These are phyloP conservation scores for Gephyroberyx darwinii DNA, from an alignment of 2,797 vertebrate species.

Conservation along the genomic window DNA sequence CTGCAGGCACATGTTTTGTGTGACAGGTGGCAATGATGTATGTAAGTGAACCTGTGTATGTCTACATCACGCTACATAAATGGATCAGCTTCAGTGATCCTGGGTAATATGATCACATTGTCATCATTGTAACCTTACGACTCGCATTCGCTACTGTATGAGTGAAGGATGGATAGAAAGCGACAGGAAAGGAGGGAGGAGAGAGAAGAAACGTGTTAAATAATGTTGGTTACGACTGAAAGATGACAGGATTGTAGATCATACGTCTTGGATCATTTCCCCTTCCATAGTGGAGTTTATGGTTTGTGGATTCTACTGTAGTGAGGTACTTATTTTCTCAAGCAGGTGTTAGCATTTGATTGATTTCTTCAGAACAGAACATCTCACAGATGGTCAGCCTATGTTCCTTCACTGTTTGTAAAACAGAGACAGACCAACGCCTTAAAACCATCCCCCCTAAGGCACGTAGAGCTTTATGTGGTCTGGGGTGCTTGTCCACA, in stretches of 20 bases:
- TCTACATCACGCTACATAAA: conserved; percentile 32
- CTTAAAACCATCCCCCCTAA: conserved; percentile 65
- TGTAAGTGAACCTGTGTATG: conserved; percentile 24
- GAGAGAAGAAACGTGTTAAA: conserved; percentile 36
- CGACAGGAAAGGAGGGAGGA: conserved; percentile 38
- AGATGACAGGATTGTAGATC: conserved; percentile 69
- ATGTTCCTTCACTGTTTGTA: conserved; percentile 60
- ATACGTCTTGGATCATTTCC: conserved; percentile 68
- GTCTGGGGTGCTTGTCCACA: conserved; percentile 71
- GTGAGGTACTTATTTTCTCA: conserved; percentile 63
- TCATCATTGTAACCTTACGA: conserved; percentile 39
- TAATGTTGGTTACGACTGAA: conserved; percentile 48
- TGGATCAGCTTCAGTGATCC: conserved; percentile 45
- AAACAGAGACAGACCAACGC: conserved; percentile 55
- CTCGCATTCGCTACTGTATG: conserved; percentile 26
- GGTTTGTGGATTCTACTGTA: conserved; percentile 69
- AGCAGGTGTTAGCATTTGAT: conserved; percentile 73
- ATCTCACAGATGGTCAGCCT: conserved; percentile 53
- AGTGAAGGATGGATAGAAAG: conserved; percentile 40
- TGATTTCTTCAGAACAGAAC: conserved; percentile 59
- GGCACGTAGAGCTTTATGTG: conserved; percentile 56
- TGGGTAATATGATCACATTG: conserved; percentile 45
- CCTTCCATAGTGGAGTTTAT: conserved; percentile 65
- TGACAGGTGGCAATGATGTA: conserved; percentile 32
- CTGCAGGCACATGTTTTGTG: not conserved